These are phyloP conservation scores for Spinus olivaceus DNA, from an alignment of 2,797 vertebrate species.

Conservation along the genomic window DNA sequence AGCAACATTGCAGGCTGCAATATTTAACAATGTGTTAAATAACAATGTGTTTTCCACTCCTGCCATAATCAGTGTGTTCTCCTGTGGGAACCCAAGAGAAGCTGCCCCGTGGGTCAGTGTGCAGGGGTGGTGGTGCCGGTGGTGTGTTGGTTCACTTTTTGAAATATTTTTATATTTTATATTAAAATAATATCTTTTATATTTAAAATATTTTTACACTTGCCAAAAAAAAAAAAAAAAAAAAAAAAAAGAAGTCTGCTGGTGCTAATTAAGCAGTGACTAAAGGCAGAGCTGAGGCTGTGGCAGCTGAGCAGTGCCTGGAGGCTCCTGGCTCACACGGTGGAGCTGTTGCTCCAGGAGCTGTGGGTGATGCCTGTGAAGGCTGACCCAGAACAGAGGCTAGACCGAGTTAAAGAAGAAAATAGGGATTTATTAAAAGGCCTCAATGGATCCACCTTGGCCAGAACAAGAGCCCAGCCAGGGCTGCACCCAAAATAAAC, in stretches of 20 bases:
- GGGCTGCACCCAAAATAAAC: background rate
- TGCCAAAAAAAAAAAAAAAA: too few relatives aligned
- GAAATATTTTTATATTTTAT: too few relatives aligned
- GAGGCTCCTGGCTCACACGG: background rate
- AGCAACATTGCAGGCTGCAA: background rate
- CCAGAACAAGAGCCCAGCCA: background rate
- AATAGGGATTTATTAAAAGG: background rate
- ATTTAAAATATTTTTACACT: background rate
- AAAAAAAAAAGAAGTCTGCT: accelerated
- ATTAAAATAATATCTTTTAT: too few relatives aligned
- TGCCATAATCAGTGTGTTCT: accelerated
- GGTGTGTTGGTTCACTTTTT: too few relatives aligned
- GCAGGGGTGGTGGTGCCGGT: too few relatives aligned
- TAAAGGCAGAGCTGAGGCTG: accelerated
- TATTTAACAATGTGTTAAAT: too few relatives aligned
- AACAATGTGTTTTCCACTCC: too few relatives aligned
- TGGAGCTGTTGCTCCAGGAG: constrained; percentile 38
- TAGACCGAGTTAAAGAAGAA: background rate
- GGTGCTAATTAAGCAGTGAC: accelerated
- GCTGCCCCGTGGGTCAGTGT: background rate
- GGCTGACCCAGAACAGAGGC: background rate
- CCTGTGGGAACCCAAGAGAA: accelerated
- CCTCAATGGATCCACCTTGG: background rate
- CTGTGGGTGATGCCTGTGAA: background rate
- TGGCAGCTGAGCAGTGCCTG: accelerated